Conservation (phyloP, 2,888 invertebrate species). For the Eupsilia transversa region DNA sequence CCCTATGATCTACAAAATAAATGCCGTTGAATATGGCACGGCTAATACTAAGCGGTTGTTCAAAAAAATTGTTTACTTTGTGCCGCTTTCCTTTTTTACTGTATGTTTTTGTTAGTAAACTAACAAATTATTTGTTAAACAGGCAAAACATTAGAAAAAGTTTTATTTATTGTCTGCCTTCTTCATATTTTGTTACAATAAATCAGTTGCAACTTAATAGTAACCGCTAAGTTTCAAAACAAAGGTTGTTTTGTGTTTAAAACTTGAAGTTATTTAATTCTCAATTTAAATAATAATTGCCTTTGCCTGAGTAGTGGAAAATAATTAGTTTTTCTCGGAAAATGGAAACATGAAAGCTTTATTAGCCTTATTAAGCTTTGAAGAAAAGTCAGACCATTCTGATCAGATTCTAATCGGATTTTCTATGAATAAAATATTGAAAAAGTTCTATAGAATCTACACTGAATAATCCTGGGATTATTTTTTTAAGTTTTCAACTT, state of each 20-base stretch:
- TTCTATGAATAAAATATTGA: slow-evolving; percentile 14
- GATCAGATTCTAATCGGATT: slow-evolving; percentile 18
- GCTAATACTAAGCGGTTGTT: not conserved
- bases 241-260: not conserved
- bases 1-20: not conserved
- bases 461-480: not conserved
- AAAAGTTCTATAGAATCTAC: not conserved
- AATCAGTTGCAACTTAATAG: not conserved
- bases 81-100: too few species aligned
- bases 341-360: not conserved
- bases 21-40: not conserved
- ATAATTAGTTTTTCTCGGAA: not conserved
- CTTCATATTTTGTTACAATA: not conserved
- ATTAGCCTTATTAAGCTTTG: not conserved
- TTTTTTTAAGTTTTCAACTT: not conserved
- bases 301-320: not conserved
- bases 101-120: slow-evolving; percentile 5
- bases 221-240: not conserved
- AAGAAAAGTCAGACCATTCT: slow-evolving; percentile 16
- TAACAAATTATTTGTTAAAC: not conserved
- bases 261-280: not conserved
- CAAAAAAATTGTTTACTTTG: slow-evolving; percentile 17
- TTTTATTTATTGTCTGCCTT: not conserved
- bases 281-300: not conserved
- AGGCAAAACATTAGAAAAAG: not conserved